These are phyloP conservation scores for Drosophila robusta DNA, from an alignment of 2,888 invertebrate genomes.

Conservation along the genomic window DNA sequence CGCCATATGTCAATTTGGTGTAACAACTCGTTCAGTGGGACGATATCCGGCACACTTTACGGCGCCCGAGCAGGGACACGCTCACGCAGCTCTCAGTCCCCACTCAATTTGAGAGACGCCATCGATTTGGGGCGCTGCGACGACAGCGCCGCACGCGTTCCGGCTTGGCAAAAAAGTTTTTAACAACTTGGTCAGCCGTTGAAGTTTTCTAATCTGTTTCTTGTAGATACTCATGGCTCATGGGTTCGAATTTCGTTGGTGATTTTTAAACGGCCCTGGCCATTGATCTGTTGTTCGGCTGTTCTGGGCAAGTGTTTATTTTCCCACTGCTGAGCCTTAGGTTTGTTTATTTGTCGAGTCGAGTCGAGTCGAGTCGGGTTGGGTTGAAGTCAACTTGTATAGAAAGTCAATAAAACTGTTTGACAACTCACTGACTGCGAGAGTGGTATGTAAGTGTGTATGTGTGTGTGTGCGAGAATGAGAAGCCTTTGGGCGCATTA, in stretches of 20 bases:
- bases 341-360: conserved; percentile 56
- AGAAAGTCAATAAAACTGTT: conserved; percentile 79
- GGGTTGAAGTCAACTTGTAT: conserved; percentile 52
- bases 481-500: conserved; percentile 59
- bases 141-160: not conserved
- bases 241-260: conserved; percentile 36
- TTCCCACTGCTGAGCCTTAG: conserved; percentile 56
- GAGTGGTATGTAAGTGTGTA: conserved; percentile 7
- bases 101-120: conserved; percentile 60
- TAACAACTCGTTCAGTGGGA: conserved; percentile 69
- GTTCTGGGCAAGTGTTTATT: conserved; percentile 62
- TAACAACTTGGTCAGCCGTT: conserved; percentile 66
- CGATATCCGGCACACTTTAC: conserved; percentile 48
- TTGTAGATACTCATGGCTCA: conserved; percentile 18
- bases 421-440: conserved; percentile 66
- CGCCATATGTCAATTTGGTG: conserved; percentile 79
- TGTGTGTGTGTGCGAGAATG: conserved; percentile 10
- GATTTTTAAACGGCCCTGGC: conserved; percentile 48
- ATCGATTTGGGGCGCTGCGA: conserved; percentile 35
- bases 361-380: not conserved
- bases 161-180: conserved; percentile 51
- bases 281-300: conserved; percentile 56
- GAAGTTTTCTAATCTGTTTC: conserved; percentile 75
- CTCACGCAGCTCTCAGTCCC: conserved; percentile 23
- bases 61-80: conserved; percentile 13